phyloP scores from a whole-genome alignment of 2,797 vertebrate genomes.

The Sciurus vulgaris region DNA sequence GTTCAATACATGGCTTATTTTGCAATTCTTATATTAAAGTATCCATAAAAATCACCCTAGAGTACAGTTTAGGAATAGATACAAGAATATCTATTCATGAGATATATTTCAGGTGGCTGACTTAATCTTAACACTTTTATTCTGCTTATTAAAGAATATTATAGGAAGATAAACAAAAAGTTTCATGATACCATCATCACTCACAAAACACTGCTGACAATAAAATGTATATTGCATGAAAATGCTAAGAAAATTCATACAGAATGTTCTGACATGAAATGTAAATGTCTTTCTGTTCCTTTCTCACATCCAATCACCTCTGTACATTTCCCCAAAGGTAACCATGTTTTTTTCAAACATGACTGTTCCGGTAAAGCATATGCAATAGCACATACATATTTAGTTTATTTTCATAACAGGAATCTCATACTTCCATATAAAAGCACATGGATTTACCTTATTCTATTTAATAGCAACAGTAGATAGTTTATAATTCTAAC shows the following conservation, averaged over 20 bases:
- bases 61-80: background rate
- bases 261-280: background rate
- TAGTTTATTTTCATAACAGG: constrained; percentile 5
- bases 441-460: background rate
- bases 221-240: constrained; percentile 14
- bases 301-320: background rate
- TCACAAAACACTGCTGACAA: background rate
- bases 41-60: constrained; percentile 14
- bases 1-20: constrained; percentile 49
- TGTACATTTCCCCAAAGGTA: background rate
- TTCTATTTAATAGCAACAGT: constrained; percentile 1
- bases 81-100: background rate
- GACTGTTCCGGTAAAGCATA: background rate
- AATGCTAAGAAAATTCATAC: constrained; percentile 28
- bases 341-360: background rate
- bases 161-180: background rate
- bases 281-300: background rate
- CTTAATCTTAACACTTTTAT: background rate
- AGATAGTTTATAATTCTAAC: background rate
- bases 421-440: background rate
- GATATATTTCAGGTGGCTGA: constrained; percentile 7
- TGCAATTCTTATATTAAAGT: constrained; percentile 59
- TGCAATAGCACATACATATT: background rate
- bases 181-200: background rate
- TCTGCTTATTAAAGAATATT: constrained; percentile 29